phyloP scores from a whole-genome alignment of 1,140 invertebrate species.

The Platyscapa corneri region DNA sequence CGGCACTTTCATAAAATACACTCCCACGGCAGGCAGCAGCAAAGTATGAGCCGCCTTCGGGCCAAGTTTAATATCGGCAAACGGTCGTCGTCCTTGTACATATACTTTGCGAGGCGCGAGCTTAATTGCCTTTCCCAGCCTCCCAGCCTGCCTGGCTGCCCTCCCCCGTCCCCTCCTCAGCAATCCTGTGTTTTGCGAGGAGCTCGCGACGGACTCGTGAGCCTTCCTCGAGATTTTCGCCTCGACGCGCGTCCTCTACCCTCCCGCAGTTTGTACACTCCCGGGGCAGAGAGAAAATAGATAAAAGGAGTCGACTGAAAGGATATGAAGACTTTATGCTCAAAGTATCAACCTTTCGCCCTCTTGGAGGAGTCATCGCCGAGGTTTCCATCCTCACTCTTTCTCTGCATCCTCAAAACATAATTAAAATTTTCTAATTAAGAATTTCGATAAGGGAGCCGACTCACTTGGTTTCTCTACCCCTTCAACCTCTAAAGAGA shows the following conservation, averaged over 20 bases:
- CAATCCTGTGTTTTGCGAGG: not conserved
- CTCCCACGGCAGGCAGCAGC: not conserved
- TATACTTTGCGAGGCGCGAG: constrained; percentile 57
- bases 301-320: not conserved
- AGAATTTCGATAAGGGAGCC: constrained; percentile 73
- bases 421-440: constrained; percentile 76
- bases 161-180: no score
- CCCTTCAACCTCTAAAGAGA: constrained; percentile 45
- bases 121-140: constrained; percentile 66
- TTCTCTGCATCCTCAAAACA: constrained; percentile 65
- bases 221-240: not conserved
- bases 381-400: not conserved
- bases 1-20: constrained; percentile 4
- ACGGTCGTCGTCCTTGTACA: constrained; percentile 50
- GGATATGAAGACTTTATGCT: not conserved
- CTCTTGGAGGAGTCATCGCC: not conserved
- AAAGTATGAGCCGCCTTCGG: constrained; percentile 37
- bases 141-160: no score
- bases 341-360: not conserved
- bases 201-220: not conserved
- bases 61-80: constrained; percentile 65
- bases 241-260: not conserved
- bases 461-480: not conserved
- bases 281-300: not conserved
- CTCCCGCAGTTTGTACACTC: not conserved